phyloP scores from a whole-genome alignment of 2,113 vertebrate species.

The Setophaga petechia region DNA sequence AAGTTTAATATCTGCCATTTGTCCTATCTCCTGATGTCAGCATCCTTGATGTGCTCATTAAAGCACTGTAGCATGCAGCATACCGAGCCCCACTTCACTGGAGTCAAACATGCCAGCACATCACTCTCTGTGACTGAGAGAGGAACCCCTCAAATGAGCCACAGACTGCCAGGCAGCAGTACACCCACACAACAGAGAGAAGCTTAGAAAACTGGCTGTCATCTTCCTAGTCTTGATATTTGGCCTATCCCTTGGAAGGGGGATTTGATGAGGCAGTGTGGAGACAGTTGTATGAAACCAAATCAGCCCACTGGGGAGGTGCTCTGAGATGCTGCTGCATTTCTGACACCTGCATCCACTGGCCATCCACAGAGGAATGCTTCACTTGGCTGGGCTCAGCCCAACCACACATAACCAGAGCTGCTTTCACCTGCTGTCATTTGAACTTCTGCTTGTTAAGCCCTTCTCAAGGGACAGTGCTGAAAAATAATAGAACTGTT shows the following conservation, averaged over 20 bases:
- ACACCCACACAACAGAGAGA: background rate
- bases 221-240: background rate
- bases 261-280: background rate
- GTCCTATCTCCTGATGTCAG: background rate
- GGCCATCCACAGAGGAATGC: fast-evolving
- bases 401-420: background rate
- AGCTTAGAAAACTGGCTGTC: background rate
- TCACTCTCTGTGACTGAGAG: background rate
- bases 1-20: background rate
- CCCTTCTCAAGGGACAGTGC: background rate
- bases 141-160: background rate
- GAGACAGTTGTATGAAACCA: background rate
- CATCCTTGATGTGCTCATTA: background rate
- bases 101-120: background rate
- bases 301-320: background rate
- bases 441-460: background rate
- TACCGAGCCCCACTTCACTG: fast-evolving
- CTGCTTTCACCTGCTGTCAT: background rate
- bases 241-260: background rate
- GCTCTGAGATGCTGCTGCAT: background rate
- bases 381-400: background rate
- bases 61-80: background rate
- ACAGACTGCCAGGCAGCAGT: background rate
- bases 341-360: background rate
- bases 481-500: background rate